A percentile compares a stretch with the other conserved stretches of the same genome.
These are phyloP conservation scores for Tetramorium alpestre DNA, from an alignment of 1,140 invertebrate species.

Conservation along the genomic window DNA sequence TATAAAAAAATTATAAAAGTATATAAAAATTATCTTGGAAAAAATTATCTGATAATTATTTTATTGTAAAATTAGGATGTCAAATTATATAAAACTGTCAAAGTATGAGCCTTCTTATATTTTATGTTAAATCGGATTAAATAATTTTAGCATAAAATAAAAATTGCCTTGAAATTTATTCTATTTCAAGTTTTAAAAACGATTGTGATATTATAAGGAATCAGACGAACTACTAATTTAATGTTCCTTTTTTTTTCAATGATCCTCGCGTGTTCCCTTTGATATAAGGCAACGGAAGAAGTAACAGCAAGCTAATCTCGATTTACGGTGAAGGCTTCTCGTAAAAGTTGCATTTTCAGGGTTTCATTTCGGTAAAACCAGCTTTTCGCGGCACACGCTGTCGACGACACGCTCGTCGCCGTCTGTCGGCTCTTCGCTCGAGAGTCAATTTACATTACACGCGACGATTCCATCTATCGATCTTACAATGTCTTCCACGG, in stretches of 20 bases:
- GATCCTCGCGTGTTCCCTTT: not conserved
- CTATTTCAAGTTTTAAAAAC: not conserved
- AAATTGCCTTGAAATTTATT: not conserved
- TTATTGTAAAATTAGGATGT: not conserved
- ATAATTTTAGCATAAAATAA: not conserved
- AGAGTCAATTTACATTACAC: slow-evolving; percentile 75
- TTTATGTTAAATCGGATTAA: not conserved
- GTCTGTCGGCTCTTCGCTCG: slow-evolving; percentile 14
- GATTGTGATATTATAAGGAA: not conserved
- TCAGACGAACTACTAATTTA: not conserved
- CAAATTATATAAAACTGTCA: not conserved
- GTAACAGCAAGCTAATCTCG: not conserved
- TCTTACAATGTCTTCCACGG: slow-evolving; percentile 71
- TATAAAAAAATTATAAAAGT: not conserved
- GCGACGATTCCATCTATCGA: slow-evolving; percentile 75
- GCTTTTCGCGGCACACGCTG: slow-evolving; percentile 40
- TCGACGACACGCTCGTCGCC: slow-evolving; percentile 49
- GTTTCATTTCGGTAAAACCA: slow-evolving; percentile 15
- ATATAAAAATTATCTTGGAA: not conserved
- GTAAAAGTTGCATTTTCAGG: slow-evolving; percentile 33
- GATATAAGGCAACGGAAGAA: not conserved
- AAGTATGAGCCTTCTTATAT: not conserved
- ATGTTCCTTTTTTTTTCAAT: not conserved
- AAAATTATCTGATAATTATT: not conserved
- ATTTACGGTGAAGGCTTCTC: slow-evolving; percentile 19